Evolutionary conservation across 2,113 vertebrate genomes (phyloP).

Genomic region (Chionomys nivalis): DNA sequence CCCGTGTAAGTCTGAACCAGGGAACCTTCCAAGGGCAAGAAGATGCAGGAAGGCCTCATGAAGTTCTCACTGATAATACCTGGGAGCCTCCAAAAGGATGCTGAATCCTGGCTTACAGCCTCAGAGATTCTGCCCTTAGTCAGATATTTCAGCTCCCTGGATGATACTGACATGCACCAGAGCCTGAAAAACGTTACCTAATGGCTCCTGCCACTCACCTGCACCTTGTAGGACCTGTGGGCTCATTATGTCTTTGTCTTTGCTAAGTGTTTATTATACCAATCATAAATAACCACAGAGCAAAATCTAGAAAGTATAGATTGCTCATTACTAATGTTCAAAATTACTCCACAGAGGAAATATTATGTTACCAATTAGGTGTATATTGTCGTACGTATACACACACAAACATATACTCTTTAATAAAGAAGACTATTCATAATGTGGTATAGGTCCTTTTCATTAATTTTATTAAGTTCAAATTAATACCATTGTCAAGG

Average conservation of each 20-base stretch:
- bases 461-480: neutral
- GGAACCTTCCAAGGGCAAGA: neutral
- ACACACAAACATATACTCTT: neutral
- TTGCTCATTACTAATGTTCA: slow-evolving; percentile 15
- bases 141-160: neutral
- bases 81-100: neutral
- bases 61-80: neutral
- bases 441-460: neutral
- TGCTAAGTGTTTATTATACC: neutral
- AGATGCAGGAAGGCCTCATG: neutral
- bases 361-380: neutral
- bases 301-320: slow-evolving; percentile 40
- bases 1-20: neutral
- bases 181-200: neutral
- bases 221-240: neutral
- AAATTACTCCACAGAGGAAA: slow-evolving; percentile 49
- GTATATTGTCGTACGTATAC: neutral
- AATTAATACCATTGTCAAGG: slow-evolving; percentile 46
- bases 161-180: neutral
- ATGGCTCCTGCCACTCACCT: neutral
- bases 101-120: neutral
- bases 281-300: neutral
- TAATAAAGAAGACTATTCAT: slow-evolving; percentile 19
- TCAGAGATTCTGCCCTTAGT: neutral
- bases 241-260: slow-evolving; percentile 4